Conservation (phyloP, 2,888 invertebrate genomes). For the Chloroclystis v-ata region DNA sequence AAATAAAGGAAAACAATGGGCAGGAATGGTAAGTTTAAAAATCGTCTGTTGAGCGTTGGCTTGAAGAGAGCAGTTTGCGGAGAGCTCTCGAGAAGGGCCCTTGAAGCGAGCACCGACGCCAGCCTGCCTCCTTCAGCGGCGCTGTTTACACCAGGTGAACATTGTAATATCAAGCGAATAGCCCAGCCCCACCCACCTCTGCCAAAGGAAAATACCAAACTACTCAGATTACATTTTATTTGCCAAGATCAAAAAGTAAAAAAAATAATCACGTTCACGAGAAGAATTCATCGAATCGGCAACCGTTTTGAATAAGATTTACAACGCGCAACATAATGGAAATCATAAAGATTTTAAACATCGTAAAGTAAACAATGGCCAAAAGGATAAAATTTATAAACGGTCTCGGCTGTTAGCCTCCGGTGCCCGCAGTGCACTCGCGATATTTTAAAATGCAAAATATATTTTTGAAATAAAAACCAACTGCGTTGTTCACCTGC, state of each 20-base stretch:
- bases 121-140: conserved; percentile 46
- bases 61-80: conserved; percentile 64
- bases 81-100: conserved; percentile 57
- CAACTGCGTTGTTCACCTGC: no score
- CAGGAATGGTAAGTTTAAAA: conserved; percentile 45
- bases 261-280: conserved; percentile 42
- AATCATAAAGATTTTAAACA: conserved; percentile 70
- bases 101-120: conserved; percentile 52
- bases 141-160: conserved; percentile 58
- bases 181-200: conserved; percentile 30
- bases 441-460: conserved; percentile 39
- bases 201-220: conserved; percentile 20
- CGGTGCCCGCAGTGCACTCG: conserved; percentile 43
- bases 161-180: conserved; percentile 40
- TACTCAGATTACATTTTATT: conserved; percentile 23
- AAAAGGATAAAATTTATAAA: conserved; percentile 61
- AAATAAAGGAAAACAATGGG: conserved; percentile 47
- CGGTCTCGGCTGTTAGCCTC: conserved; percentile 47
- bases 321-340: conserved; percentile 54
- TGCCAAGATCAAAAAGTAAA: no score
- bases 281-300: conserved; percentile 64
- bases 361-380: conserved; percentile 74
- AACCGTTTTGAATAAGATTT: conserved; percentile 68
- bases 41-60: conserved; percentile 51
- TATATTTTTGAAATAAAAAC: conserved; percentile 35